Percentiles rank a stretch among this genome's conserved stretches.
Evolutionary conservation across 2,113 vertebrate species (phyloP).

Genomic region (Corythoichthys haematopterus): DNA sequence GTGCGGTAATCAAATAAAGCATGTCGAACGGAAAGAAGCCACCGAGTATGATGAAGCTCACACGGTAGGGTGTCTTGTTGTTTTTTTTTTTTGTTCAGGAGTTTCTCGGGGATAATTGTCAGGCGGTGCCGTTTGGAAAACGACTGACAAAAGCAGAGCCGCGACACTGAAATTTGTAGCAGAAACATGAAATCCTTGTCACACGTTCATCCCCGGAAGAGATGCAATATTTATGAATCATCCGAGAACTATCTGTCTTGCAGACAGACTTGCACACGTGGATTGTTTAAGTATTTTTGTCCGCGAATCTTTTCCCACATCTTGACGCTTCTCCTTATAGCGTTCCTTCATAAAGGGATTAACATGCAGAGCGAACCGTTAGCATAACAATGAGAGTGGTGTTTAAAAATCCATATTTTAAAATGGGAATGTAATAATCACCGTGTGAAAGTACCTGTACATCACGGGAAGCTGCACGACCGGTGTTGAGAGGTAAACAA

Average conservation of each 20-base stretch:
- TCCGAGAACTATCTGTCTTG: slow-evolving; percentile 42
- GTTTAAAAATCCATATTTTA: slow-evolving; percentile 41
- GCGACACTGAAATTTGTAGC: slow-evolving; percentile 70
- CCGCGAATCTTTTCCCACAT: slow-evolving; percentile 56
- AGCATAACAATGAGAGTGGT: slow-evolving; percentile 59
- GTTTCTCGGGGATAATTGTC: slow-evolving; percentile 71
- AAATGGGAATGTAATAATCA: slow-evolving; percentile 39
- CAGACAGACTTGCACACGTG: slow-evolving; percentile 5
- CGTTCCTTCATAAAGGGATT: slow-evolving; percentile 54
- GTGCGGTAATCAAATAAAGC: slow-evolving; percentile 46
- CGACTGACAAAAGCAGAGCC: slow-evolving; percentile 65
- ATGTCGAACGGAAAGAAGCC: slow-evolving; percentile 15
- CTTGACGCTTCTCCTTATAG: slow-evolving; percentile 47
- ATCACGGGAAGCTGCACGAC: background rate
- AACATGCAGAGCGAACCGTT: slow-evolving; percentile 58
- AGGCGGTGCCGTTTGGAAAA: slow-evolving; percentile 64
- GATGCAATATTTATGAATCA: slow-evolving; percentile 70
- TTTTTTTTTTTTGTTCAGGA: slow-evolving; percentile 57
- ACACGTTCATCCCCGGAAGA: slow-evolving; percentile 68
- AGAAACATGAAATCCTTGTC: slow-evolving; percentile 69
- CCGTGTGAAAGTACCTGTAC: slow-evolving; percentile 26
- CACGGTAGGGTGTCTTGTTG: too few relatives aligned
- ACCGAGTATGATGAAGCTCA: slow-evolving; percentile 29
- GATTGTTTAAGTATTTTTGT: slow-evolving; percentile 38
- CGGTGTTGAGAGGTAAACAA: background rate